Evolutionary conservation across 2,797 vertebrate species (phyloP), one percentile per base, ranked within the genome.

Genomic region (Peromyscus nudipes): DNA sequence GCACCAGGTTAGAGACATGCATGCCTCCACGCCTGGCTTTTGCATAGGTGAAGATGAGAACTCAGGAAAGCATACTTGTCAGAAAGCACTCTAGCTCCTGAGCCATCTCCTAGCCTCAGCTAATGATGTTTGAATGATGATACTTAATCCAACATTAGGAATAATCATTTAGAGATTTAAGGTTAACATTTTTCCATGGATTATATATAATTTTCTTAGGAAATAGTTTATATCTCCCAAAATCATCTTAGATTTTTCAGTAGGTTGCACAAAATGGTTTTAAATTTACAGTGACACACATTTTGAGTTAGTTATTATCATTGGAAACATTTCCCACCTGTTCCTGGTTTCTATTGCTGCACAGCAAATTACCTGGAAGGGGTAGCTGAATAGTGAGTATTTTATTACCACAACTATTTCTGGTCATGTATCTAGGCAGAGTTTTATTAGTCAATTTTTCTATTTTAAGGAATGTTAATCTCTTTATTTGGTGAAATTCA

Each of bases 341-440:
- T 96, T 75, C 19, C 12, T 84, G 16, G 11, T 96, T 60, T 96
- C 57, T 80, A 25, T 77, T 88, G 4, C 46, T 73, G 0, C 89
- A 23, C 25, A 87, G 69, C 4, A 65, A 75, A 77, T 92, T 92
- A 87, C 13, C 57, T 94, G n/a, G 55, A 92, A 89, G 80, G 1
- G 31, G 43, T 77, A 84, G 29, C 8, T 80, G 86, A 91, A 83
- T 5, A 76, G 25, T 23, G 40, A 82, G 34, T 6, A 21, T 77
- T 67, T 80, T 87, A 92, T 90, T 71, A 27, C 29, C 67, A 87
- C 40, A n/a, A 62, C 92, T 69, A 87, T 92, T 85, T 40, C 34
- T n/a, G 31, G 31, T 92, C 57, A 93, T 77, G 9, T 67, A 81
- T 77, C 81, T 71, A 55, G 23, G 1, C 16, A 21, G n/a, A 80